Conservation (phyloP, 2,797 vertebrate genomes). For the Setipinna tenuifilis region DNA sequence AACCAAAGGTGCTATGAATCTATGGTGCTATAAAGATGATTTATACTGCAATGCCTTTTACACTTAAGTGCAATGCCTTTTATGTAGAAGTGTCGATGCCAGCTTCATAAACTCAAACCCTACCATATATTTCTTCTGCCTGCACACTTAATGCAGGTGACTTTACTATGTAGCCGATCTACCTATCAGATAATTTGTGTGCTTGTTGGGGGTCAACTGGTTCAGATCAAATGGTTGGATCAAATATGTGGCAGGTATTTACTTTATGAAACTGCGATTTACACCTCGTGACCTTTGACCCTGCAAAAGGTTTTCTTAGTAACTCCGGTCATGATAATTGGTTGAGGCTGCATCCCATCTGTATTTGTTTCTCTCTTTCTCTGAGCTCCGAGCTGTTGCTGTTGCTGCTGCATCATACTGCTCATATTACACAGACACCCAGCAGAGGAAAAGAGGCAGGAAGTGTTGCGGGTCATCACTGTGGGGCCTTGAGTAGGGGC, state of each 20-base stretch:
- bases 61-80: background rate
- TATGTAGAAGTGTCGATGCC: too few species aligned
- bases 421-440: background rate
- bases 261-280: too few species aligned
- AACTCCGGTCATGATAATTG: background rate
- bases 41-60: background rate
- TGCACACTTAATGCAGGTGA: too few species aligned
- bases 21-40: background rate
- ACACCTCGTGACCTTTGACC: background rate
- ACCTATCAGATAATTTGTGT: too few species aligned
- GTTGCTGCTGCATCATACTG: background rate
- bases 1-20: background rate
- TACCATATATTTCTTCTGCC: too few species aligned
- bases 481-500: conserved; percentile 61
- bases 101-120: too few species aligned
- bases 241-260: too few species aligned
- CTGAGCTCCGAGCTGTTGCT: background rate
- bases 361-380: background rate
- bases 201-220: too few species aligned
- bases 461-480: conserved; percentile 81
- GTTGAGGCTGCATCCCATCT: background rate
- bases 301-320: background rate
- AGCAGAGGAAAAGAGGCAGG: conserved; percentile 47
- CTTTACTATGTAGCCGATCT: too few species aligned
- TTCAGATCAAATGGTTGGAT: too few species aligned